Evolutionary conservation across 1,140 invertebrate genomes (phyloP).

Genomic region (Mylabris phalerata): DNA sequence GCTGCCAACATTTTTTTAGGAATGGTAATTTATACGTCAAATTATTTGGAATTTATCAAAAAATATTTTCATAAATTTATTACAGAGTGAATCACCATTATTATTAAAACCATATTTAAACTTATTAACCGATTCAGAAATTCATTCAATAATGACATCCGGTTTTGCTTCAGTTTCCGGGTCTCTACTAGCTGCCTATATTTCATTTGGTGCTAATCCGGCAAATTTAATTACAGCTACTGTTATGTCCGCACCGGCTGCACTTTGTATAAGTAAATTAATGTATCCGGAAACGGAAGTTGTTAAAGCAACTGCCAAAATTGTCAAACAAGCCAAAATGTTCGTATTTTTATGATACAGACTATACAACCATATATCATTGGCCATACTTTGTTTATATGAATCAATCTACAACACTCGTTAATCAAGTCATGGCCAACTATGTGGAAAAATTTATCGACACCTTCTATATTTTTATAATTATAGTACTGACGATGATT

Average conservation of each 20-base stretch:
- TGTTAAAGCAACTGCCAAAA: slow-evolving; percentile 59
- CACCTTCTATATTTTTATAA: too few relatives aligned
- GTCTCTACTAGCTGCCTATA: slow-evolving; percentile 85
- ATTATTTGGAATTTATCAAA: slow-evolving; percentile 7
- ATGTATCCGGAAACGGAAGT: slow-evolving; percentile 84
- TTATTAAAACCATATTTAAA: slow-evolving; percentile 80
- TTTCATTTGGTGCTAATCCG: slow-evolving; percentile 79
- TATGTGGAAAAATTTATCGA: too few relatives aligned
- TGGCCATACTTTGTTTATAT: too few relatives aligned
- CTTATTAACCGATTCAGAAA: slow-evolving; percentile 80
- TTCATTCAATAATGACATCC: slow-evolving; percentile 88
- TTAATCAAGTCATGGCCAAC: too few relatives aligned
- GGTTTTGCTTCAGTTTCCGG: slow-evolving; percentile 95
- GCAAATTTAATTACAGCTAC: slow-evolving; percentile 81
- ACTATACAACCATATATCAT: too few relatives aligned
- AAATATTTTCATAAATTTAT: slow-evolving; percentile 12
- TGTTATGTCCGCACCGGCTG: slow-evolving; percentile 91
- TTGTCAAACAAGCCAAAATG: slow-evolving; percentile 16
- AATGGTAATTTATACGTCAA: slow-evolving; percentile 54
- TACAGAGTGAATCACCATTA: slow-evolving; percentile 81
- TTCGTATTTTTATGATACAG: not conserved
- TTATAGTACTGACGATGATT: not conserved
- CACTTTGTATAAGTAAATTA: slow-evolving; percentile 82
- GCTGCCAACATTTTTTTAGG: slow-evolving; percentile 87
- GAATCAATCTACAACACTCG: too few relatives aligned